Evolutionary conservation across 2,113 vertebrate species (phyloP).

Genomic region (Camelus dromedarius): DNA sequence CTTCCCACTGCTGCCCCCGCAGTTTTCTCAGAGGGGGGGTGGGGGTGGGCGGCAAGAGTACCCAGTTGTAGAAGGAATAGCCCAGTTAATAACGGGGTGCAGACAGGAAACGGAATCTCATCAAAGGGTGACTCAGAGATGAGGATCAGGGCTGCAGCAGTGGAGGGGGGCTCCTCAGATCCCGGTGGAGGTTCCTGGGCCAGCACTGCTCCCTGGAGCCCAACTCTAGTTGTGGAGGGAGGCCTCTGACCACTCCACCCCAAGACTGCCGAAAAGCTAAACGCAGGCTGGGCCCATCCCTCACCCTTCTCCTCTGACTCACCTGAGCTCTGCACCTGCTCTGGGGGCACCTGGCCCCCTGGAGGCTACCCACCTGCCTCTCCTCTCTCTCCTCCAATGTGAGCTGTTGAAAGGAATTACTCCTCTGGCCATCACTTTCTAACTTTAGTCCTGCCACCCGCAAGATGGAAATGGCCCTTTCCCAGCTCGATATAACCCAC

Average conservation of each 20-base stretch:
- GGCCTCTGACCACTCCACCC: neutral
- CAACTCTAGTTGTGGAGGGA: neutral
- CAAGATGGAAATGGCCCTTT: neutral
- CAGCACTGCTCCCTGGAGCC: neutral
- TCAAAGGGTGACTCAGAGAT: conserved; percentile 64
- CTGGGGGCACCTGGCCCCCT: neutral
- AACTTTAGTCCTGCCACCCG: neutral
- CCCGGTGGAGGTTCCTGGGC: neutral
- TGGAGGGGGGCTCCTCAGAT: neutral
- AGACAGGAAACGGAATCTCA: neutral
- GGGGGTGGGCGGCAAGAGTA: neutral
- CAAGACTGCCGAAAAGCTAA: neutral
- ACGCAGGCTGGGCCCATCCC: neutral
- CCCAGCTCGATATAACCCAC: neutral
- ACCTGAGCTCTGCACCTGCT: neutral
- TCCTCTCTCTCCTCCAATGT: neutral
- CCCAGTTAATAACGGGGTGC: conserved; percentile 56
- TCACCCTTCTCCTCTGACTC: neutral
- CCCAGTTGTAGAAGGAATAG: neutral
- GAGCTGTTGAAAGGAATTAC: neutral
- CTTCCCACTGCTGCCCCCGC: neutral
- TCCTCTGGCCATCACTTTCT: neutral
- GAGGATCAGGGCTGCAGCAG: neutral
- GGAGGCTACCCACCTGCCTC: neutral
- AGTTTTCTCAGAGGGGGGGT: neutral